Evolutionary conservation across 2,113 vertebrate genomes (phyloP), one percentile per base, ranked within the genome.

Genomic region (Ceratotherium simum): DNA sequence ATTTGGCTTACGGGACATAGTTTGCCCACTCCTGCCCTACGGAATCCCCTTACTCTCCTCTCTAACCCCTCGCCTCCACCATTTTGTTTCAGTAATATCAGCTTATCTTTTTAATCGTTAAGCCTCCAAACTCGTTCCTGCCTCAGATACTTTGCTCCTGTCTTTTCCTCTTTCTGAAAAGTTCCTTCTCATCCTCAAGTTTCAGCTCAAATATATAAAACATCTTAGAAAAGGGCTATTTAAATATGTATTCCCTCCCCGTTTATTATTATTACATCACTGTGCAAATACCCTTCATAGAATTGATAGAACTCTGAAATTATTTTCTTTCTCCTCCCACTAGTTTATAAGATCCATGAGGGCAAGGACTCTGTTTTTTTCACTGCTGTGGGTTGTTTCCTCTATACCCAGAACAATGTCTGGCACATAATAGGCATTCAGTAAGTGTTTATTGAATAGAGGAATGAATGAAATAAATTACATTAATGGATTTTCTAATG

Each of bases 261-360:
- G 69, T 78, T 90, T 73, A 65, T 83, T 93, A 5, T 70, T 90
- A 31, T 75, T 75, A 73, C 12, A 51, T 48, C 75, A 86, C 67
- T 20, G 0, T 16, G 20, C 31, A 89, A 33, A 76, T 82, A n/a
- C 21, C 23, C n/a, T 86, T 95, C 58, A 58, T 73, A 65, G 46
- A 91, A 72, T 48, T 29, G 23, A 23, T 86, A 86, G 46, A 73
- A 81, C 51, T 62, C 48, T 76, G 67, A 91, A 96, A 81, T 86
- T 86, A 58, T 75, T 69, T 94, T 89, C 17, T 48, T 94, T 85
- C 16, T 62, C 14, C 10, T 23, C 56, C 65, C 39, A 58, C 7
- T 33, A 82, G 29, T 76, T 78, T 88, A 70, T 88, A 62, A 95
- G 51, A 62, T 83, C 42, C 23, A 54, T 14, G 27, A 62, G 27